phyloP scores from a whole-genome alignment of 2,888 invertebrate species.

The Protodeltote pygarga region DNA sequence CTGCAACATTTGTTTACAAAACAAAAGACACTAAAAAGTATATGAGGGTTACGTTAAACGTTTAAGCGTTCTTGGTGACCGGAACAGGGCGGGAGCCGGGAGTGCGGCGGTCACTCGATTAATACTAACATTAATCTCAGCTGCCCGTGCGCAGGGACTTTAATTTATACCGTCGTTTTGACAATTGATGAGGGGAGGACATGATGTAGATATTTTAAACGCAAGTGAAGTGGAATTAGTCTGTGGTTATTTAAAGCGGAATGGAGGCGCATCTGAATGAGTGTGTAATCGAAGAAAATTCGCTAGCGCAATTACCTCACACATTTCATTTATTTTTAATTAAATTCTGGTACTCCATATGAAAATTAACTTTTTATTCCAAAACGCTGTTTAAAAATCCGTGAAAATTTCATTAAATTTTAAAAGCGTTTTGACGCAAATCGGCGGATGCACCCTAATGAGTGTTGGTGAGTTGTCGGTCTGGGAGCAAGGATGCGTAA shows the following conservation, averaged over 20 bases:
- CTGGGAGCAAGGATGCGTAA: slow-evolving; percentile 76
- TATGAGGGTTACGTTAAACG: slow-evolving; percentile 40
- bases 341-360: no score
- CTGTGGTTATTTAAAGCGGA: slow-evolving; percentile 9
- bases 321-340: no score
- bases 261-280: background rate
- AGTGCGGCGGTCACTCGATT: slow-evolving; percentile 83
- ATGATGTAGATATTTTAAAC: slow-evolving; percentile 63
- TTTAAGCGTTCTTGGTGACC: slow-evolving; percentile 41
- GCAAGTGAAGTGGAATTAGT: slow-evolving; percentile 38
- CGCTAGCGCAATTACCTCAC: background rate
- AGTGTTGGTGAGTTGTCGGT: slow-evolving; percentile 64
- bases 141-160: slow-evolving; percentile 66
- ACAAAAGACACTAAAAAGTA: slow-evolving; percentile 35
- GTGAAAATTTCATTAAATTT: slow-evolving; percentile 39
- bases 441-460: slow-evolving; percentile 54
- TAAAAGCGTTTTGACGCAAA: slow-evolving; percentile 37
- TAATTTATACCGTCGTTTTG: slow-evolving; percentile 83
- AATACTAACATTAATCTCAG: slow-evolving; percentile 84
- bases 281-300: no score
- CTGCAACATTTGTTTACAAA: slow-evolving; percentile 31
- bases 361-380: slow-evolving; percentile 6
- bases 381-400: slow-evolving; percentile 14
- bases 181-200: slow-evolving; percentile 82
- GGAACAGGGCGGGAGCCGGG: slow-evolving; percentile 31